Evolutionary conservation across 2,888 invertebrate genomes (phyloP).

Genomic region (Trichogramma dendrolimi): DNA sequence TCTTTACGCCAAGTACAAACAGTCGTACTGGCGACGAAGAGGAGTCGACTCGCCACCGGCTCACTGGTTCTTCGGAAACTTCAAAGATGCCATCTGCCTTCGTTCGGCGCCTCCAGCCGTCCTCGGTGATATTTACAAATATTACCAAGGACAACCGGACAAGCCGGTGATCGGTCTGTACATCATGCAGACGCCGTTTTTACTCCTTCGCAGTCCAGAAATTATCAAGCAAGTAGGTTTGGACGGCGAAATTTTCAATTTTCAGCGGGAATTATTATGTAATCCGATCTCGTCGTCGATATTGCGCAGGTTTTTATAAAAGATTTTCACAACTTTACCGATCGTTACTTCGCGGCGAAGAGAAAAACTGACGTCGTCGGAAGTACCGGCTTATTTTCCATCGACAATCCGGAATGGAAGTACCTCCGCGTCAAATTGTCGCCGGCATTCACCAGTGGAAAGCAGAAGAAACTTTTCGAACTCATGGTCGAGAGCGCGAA

Average conservation of each 20-base stretch:
- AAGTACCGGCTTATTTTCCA: slow-evolving; percentile 47
- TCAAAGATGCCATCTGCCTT: slow-evolving; percentile 37
- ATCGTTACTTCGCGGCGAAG: slow-evolving; percentile 48
- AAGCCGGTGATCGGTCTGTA: slow-evolving; percentile 52
- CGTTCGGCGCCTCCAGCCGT: slow-evolving; percentile 35
- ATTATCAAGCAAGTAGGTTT: slow-evolving; percentile 44
- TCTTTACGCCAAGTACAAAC: slow-evolving; percentile 35
- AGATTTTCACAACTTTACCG: slow-evolving; percentile 52
- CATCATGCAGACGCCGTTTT: slow-evolving; percentile 51
- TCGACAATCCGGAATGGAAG: slow-evolving; percentile 55
- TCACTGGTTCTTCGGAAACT: slow-evolving; percentile 38
- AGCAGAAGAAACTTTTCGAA: slow-evolving; percentile 54
- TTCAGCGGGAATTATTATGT: slow-evolving; percentile 52
- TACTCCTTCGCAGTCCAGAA: slow-evolving; percentile 51
- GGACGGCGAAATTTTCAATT: slow-evolving; percentile 40
- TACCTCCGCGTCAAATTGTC: slow-evolving; percentile 53
- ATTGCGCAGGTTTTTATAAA: slow-evolving; percentile 49
- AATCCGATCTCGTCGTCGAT: slow-evolving; percentile 51
- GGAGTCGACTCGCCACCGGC: slow-evolving; percentile 35
- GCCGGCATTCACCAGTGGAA: slow-evolving; percentile 57
- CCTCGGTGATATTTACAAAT: slow-evolving; percentile 34
- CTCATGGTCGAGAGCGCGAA: slow-evolving; percentile 49
- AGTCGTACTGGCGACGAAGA: slow-evolving; percentile 38
- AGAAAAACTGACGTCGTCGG: slow-evolving; percentile 43
- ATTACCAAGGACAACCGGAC: slow-evolving; percentile 30